A percentile compares a stretch with the other conserved stretches of the same genome.
These are phyloP conservation scores for Macrosteles quadrilineatus DNA, from an alignment of 1,140 invertebrate species.

Conservation along the genomic window DNA sequence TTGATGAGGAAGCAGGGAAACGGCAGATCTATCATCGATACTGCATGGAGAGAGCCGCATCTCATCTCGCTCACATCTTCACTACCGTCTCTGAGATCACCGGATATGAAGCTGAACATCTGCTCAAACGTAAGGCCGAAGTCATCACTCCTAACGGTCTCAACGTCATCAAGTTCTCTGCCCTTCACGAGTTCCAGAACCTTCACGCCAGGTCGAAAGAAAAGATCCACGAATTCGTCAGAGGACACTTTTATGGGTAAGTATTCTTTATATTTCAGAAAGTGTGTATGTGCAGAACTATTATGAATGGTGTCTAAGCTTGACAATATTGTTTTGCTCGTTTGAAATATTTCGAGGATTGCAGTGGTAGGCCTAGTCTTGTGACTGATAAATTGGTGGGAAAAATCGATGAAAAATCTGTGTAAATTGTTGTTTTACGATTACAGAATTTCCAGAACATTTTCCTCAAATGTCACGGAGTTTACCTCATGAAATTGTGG, in stretches of 20 bases:
- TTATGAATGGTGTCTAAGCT: too few relatives aligned
- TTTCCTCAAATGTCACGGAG: too few relatives aligned
- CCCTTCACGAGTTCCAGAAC: slow-evolving; percentile 99
- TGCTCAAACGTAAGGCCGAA: slow-evolving; percentile 95
- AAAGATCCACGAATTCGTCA: slow-evolving; percentile 97
- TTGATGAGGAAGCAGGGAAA: slow-evolving; percentile 98
- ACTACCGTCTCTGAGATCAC: slow-evolving; percentile 99
- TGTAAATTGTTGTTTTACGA: too few relatives aligned
- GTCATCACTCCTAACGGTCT: slow-evolving; percentile 98
- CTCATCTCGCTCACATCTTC: slow-evolving; percentile 91
- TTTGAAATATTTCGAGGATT: too few relatives aligned
- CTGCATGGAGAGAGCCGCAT: slow-evolving; percentile 95
- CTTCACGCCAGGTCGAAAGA: slow-evolving; percentile 97
- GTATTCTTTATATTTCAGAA: too few relatives aligned
- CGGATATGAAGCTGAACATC: slow-evolving; percentile 87
- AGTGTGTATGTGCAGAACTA: too few relatives aligned
- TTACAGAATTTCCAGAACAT: not conserved
- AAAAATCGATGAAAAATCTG: too few relatives aligned
- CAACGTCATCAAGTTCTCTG: slow-evolving; percentile 98
- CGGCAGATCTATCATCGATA: slow-evolving; percentile 99
- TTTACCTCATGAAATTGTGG: not conserved
- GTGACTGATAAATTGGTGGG: too few relatives aligned
- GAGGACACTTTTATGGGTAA: slow-evolving; percentile 97
- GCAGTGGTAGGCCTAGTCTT: too few relatives aligned
- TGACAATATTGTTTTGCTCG: too few relatives aligned